phyloP scores from a whole-genome alignment of 1,140 invertebrate genomes.

The Gonatopus flavifemur region DNA sequence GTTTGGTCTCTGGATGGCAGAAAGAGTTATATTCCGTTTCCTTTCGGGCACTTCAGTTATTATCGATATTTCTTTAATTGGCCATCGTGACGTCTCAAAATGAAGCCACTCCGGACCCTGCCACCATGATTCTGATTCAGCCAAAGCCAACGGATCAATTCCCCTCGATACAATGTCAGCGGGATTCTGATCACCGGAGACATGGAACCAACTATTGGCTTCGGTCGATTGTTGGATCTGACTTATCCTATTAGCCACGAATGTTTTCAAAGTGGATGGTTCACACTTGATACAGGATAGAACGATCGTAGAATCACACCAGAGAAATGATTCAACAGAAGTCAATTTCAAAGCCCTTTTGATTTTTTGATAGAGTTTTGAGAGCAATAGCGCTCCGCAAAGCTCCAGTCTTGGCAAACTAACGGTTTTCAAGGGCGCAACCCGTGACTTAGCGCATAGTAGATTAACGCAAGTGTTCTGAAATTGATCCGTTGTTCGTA shows the following conservation, averaged over 20 bases:
- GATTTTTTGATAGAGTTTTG: no score
- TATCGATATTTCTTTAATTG: background rate
- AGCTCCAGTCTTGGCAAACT: conserved; percentile 20
- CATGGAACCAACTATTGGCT: no score
- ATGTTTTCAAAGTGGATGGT: conserved; percentile 9
- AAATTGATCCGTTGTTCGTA: conserved; percentile 1
- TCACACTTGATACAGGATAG: conserved; percentile 6
- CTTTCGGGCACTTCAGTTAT: background rate
- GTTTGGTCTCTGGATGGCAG: background rate
- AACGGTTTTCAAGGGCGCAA: conserved; percentile 24
- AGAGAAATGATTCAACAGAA: background rate
- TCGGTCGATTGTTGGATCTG: conserved; percentile 2
- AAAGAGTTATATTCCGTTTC: background rate
- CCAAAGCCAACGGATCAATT: no score
- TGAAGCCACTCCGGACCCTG: no score
- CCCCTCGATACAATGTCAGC: no score
- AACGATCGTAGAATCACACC: no score
- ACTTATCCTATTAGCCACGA: no score
- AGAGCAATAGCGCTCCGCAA: conserved; percentile 1
- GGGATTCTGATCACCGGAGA: no score
- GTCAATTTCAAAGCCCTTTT: no score
- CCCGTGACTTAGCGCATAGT: conserved; percentile 28
- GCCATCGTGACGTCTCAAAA: no score
- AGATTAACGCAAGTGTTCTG: conserved; percentile 11
- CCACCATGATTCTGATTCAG: no score